Evolutionary conservation across 2,888 invertebrate genomes (phyloP).

Genomic region (Hemicrepidius hirtus): DNA sequence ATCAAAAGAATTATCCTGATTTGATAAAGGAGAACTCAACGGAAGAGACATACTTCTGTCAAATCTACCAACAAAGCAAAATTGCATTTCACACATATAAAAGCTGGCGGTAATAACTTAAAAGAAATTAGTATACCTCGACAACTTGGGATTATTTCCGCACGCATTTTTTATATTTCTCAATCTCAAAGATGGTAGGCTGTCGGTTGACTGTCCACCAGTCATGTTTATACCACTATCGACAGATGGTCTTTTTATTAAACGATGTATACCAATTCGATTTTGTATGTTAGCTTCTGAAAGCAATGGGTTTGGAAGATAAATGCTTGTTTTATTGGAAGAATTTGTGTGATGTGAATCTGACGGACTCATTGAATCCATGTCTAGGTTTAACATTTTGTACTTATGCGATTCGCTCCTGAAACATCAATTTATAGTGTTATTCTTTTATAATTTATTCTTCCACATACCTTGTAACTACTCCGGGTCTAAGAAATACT

Average conservation of each 20-base stretch:
- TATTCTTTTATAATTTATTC: not conserved
- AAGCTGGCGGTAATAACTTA: slow-evolving; percentile 31
- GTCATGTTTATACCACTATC: slow-evolving; percentile 87
- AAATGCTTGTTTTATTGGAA: slow-evolving; percentile 66
- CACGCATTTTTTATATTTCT: slow-evolving; percentile 63
- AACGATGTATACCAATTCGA: slow-evolving; percentile 66
- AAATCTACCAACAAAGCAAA: slow-evolving; percentile 73
- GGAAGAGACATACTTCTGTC: slow-evolving; percentile 84
- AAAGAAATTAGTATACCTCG: slow-evolving; percentile 67
- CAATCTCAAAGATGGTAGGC: slow-evolving; percentile 64
- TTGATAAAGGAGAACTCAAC: slow-evolving; percentile 73
- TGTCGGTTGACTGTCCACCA: slow-evolving; percentile 68
- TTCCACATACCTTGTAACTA: slow-evolving; percentile 73
- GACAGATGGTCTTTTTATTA: slow-evolving; percentile 84
- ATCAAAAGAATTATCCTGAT: slow-evolving; percentile 73
- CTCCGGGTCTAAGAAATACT: slow-evolving; percentile 82
- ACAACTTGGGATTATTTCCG: slow-evolving; percentile 70
- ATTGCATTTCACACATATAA: slow-evolving; percentile 42
- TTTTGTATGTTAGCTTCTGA: slow-evolving; percentile 67
- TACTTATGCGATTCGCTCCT: slow-evolving; percentile 73
- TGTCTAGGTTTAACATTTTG: slow-evolving; percentile 72
- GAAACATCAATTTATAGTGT: slow-evolving; percentile 49
- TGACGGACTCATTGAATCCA: slow-evolving; percentile 67
- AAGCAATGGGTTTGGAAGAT: slow-evolving; percentile 67
- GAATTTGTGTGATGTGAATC: slow-evolving; percentile 57